Base-by-base conservation (phyloP, 2,113 vertebrate species). In the Dascyllus trimaculatus region DNA sequence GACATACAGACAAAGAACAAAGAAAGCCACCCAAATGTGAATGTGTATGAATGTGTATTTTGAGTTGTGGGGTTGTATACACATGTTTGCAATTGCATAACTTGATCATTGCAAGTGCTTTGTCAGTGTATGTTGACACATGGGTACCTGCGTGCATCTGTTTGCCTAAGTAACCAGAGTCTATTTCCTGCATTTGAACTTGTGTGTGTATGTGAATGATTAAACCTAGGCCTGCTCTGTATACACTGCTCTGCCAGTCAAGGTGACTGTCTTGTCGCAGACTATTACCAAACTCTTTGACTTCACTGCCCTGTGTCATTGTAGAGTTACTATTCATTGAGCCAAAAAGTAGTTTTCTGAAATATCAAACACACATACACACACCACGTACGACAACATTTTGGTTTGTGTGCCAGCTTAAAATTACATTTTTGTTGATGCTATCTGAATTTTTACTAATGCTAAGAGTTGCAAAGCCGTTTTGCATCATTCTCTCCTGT, bases 161-260 rank as follows among this genome's bases (percentile, higher is more conserved):
- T 82, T 80, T 82, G 29, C 25, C 15, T 7, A 53, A 58, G 60
- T 54, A 78, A 76, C 46, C 56, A 17, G 11, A 11, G 24, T 21
- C 25, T 67, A 22, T 71, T 84, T 84, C 58, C 62, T 65, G 48
- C 22, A 40, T 63, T 49, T 70, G 62, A 70, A 66, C 70, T 17
- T 57, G 58, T 80, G 67, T 60, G 65, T 77, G 72, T 63, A 64
- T 83, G 89, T 89, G 40, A 90, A 90, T 89, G 71, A 88, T 92
- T 91, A 86, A 89, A 84, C 81, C 51, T 35, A 15, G 7, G 67
- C 64, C 40, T 72, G 52, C 8, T 68, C 58, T 73, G 74, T 46
- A 65, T 63, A 71, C 68, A 64, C 69, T 52, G 66, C 56, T 43
- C 60, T 54, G 69, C 32, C 57, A 67, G 62, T 85, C 85, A 85